Base-by-base conservation (phyloP, 2,888 invertebrate genomes). In the Carabus problematicus region DNA sequence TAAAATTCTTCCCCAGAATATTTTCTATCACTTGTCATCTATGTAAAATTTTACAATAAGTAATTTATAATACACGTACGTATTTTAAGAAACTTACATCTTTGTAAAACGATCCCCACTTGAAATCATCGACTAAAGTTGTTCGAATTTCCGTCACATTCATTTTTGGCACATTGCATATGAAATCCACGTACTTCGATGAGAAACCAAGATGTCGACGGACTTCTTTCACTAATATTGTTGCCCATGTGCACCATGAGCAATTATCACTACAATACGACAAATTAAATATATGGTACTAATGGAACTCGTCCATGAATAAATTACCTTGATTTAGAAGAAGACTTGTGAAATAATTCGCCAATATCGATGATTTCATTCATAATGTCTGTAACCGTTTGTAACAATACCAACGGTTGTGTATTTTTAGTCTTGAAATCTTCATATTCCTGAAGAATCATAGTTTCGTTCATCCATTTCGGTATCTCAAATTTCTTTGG, bases 191-290 rank as follows among this genome's bases (percentile, higher is more conserved):
- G 72, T 87, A 87, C 69, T 84, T 84, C 60, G 82, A 82, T 74
- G 85, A 85, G 75, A 85, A 84, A 71, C 82, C 82, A 9, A 87
- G 77, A 74, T 87, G 87, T 1, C 86, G 80, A 75, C 85, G 85
- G 14, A 87, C 74, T 71, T 87, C 86, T 71, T 86, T 85, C 56
- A 86, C 78, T 80, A 85, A 83, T 1, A 83, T 81, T 70, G 85
- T 85, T 55, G 83, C 74, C 29, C 82, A 81, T 0, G 84, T 83
- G 74, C 87, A 87, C 42, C 82, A 77, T 0, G 77, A 74, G 73
- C 86, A 87, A 52, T n/a, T 1, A 40, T 82, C 78, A 63, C 86
- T 85, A 61, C 59, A 72, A 18, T 18, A 52, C 16, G 11, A 14
- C n/a, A 7, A n/a, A 52, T 18, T 1, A 52, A 52, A 49, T 12